phyloP scores from a whole-genome alignment of 1,140 invertebrate species.

The Augochlora pura region DNA sequence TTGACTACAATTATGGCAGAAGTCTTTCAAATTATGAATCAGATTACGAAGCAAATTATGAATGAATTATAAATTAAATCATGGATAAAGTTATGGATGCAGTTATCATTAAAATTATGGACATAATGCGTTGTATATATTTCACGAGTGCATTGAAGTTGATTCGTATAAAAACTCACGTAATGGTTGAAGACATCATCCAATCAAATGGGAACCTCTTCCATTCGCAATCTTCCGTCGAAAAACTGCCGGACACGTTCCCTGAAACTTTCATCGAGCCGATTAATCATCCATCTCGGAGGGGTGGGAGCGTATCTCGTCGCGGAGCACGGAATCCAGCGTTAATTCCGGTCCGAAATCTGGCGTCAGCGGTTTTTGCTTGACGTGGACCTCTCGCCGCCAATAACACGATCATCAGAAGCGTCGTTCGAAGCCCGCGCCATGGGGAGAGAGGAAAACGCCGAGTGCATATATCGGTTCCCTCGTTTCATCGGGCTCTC shows the following conservation, averaged over 20 bases:
- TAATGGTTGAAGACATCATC: too few relatives aligned
- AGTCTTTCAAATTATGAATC: too few relatives aligned
- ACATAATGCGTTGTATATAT: too few relatives aligned
- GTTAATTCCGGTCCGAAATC: not conserved
- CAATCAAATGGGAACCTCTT: too few relatives aligned
- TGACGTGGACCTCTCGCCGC: not conserved
- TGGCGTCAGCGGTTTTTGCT: not conserved
- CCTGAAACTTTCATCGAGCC: not conserved
- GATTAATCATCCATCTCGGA: slow-evolving; percentile 15
- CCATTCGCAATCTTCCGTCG: too few relatives aligned
- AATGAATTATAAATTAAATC: too few relatives aligned
- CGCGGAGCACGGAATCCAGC: not conserved
- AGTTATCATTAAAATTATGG: too few relatives aligned
- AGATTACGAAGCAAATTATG: too few relatives aligned
- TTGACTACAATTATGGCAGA: too few relatives aligned
- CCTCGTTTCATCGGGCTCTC: slow-evolving; percentile 61
- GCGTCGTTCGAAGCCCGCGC: slow-evolving; percentile 24
- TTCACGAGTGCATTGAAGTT: too few relatives aligned
- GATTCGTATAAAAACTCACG: too few relatives aligned
- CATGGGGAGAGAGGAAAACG: slow-evolving; percentile 48
- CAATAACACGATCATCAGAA: slow-evolving; percentile 9
- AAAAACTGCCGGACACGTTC: not conserved
- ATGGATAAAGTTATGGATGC: too few relatives aligned
- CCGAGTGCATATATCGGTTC: slow-evolving; percentile 58
- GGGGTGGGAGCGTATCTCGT: not conserved